Percentiles rank a stretch among this genome's conserved stretches.
Evolutionary conservation across 2,888 invertebrate species (phyloP).

Genomic region (Cyaniris semiargus): DNA sequence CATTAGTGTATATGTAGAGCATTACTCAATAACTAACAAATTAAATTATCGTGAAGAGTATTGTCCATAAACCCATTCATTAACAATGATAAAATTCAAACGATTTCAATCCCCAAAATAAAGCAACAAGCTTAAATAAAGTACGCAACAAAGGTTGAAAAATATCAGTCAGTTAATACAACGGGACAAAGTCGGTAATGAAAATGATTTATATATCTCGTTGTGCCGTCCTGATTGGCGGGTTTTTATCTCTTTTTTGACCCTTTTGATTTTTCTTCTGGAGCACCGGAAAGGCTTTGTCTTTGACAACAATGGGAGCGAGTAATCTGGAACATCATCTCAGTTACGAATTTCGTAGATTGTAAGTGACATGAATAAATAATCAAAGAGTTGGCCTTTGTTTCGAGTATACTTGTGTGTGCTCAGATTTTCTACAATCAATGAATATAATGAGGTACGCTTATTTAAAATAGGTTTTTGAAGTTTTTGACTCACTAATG

Average conservation of each 20-base stretch:
- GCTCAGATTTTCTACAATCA: background rate
- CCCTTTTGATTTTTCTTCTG: conserved; percentile 31
- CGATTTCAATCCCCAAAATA: background rate
- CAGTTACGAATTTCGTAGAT: conserved; percentile 19
- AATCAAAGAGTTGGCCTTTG: conserved; percentile 11
- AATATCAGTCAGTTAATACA: conserved; percentile 24
- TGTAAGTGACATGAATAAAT: conserved; percentile 21
- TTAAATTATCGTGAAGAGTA: background rate
- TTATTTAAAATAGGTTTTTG: too few relatives aligned
- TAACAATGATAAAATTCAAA: background rate
- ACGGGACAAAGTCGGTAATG: conserved; percentile 24
- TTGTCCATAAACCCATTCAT: background rate
- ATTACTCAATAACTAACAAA: background rate
- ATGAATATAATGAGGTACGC: background rate
- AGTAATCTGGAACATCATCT: conserved; percentile 17
- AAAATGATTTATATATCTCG: conserved; percentile 30
- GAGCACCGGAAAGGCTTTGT: conserved; percentile 32
- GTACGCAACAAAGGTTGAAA: conserved; percentile 22
- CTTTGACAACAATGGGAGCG: conserved; percentile 30
- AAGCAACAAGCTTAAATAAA: background rate
- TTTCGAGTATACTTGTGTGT: background rate
- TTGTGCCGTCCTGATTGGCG: conserved; percentile 15
- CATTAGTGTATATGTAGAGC: too few relatives aligned
- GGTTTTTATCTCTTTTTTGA: conserved; percentile 28
- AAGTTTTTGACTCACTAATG: too few relatives aligned